Evolutionary conservation across 2,888 invertebrate genomes (phyloP), one percentile per base, ranked within the genome.

Genomic region (Emmelina monodactyla): DNA sequence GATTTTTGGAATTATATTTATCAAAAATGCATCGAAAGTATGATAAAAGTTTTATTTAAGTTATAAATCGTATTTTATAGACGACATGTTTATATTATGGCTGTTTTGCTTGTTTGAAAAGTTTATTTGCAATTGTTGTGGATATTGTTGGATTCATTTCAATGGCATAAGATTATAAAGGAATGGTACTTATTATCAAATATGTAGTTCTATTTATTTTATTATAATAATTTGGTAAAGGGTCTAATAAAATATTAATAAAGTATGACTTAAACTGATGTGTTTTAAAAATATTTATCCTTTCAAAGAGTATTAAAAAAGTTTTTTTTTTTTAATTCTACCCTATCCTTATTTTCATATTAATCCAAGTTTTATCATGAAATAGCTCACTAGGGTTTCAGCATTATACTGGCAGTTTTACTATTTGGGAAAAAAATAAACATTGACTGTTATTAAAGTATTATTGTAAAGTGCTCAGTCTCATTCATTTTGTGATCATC

Each of bases 211-310:
- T 78, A 78, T 79, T 80, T 79, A 78, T 78, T 78, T 78, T 75
- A 72, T 71, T 75, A 67, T 68, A 66, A 65, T 79, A 75, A 76
- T 78, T 78, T 79, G 79, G 79, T 79, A 79, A 79, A 76, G 79
- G 79, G 79, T 79, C 75, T 79, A 78, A 75, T 78, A 67, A 76
- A 73, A 71, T 72, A 71, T 67, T 71, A 76, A 76, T 75, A 75
- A 75, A 76, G 62, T 73, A 30, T 11, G 7, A 14, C 15, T 30
- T 13, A 30, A 30, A 30, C 15, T 14, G 9, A 6, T 30, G 30
- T 13, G 30, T 14, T 13, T 13, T 25, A 25, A n/a, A n/a, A n/a
- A n/a, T n/a, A n/a, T n/a, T n/a, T n/a, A n/a, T n/a, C n/a, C n/a
- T n/a, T n/a, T n/a, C n/a, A n/a, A 72, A 71, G 71, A 64, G 62